A percentile compares a stretch with the other conserved stretches of the same genome.
Conservation (phyloP, 2,113 vertebrate genomes). For the Podarcis cretensis region DNA sequence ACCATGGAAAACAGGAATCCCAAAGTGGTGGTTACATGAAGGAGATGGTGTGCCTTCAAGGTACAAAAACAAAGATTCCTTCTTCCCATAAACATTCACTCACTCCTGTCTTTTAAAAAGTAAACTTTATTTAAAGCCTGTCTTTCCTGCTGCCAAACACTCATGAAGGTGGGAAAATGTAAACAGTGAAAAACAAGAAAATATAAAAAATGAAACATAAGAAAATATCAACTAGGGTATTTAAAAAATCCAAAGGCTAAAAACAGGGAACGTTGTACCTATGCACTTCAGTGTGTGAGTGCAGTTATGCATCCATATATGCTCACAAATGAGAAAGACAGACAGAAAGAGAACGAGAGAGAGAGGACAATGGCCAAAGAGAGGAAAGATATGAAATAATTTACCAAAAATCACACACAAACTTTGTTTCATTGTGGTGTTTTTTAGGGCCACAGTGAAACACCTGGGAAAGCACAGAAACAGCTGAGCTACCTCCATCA, state of each 20-base stretch:
- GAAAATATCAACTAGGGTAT: background rate
- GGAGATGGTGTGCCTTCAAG: background rate
- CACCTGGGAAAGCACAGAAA: no score
- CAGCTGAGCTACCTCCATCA: no score
- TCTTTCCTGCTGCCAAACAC: background rate
- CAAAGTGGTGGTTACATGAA: background rate
- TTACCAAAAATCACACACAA: background rate
- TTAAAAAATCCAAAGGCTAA: background rate
- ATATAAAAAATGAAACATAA: background rate
- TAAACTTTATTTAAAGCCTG: background rate
- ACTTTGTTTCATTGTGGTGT: background rate
- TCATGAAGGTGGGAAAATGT: background rate
- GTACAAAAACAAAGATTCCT: background rate
- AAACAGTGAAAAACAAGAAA: background rate
- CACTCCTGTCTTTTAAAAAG: no score
- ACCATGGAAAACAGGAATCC: background rate
- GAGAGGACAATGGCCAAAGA: no score
- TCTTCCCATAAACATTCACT: background rate
- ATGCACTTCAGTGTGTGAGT: background rate
- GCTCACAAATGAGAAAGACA: background rate
- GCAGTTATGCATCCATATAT: background rate
- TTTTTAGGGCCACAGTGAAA: background rate
- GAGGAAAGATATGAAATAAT: background rate
- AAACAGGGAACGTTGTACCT: background rate
- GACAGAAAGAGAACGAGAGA: no score